These are phyloP conservation scores for Hyposoter dolosus DNA, from an alignment of 2,888 invertebrate species.

Conservation along the genomic window DNA sequence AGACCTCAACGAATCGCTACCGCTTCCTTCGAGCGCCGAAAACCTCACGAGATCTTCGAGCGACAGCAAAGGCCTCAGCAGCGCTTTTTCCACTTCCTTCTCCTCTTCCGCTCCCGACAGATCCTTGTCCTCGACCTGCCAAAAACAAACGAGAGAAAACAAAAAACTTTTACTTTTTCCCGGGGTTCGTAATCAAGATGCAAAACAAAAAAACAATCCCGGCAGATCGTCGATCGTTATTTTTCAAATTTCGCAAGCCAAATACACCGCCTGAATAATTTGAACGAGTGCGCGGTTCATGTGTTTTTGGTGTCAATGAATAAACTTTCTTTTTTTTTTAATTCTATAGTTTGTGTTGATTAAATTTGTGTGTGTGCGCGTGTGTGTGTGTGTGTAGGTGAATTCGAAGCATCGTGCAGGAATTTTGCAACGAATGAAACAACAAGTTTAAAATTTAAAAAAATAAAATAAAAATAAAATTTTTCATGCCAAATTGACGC, in stretches of 20 bases:
- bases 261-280: not conserved
- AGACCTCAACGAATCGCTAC: slow-evolving; percentile 86
- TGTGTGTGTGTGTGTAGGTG: slow-evolving; percentile 67
- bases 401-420: slow-evolving; percentile 77
- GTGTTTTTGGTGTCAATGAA: slow-evolving; percentile 38
- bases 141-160: slow-evolving; percentile 66
- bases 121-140: slow-evolving; percentile 87
- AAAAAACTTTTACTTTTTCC: slow-evolving; percentile 66
- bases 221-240: no score
- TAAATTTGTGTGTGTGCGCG: slow-evolving; percentile 26
- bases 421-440: slow-evolving; percentile 19
- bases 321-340: slow-evolving; percentile 18
- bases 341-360: slow-evolving; percentile 46
- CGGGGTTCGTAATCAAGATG: slow-evolving; percentile 6
- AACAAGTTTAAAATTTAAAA: not conserved
- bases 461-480: no score
- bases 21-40: slow-evolving; percentile 85
- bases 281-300: no score
- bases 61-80: slow-evolving; percentile 86
- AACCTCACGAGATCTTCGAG: slow-evolving; percentile 88
- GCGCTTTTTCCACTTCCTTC: slow-evolving; percentile 87
- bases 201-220: not conserved
- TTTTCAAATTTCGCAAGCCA: not conserved
- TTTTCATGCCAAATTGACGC: no score
- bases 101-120: slow-evolving; percentile 87